phyloP scores from a whole-genome alignment of 2,113 vertebrate species.

The Entelurus aequoreus region DNA sequence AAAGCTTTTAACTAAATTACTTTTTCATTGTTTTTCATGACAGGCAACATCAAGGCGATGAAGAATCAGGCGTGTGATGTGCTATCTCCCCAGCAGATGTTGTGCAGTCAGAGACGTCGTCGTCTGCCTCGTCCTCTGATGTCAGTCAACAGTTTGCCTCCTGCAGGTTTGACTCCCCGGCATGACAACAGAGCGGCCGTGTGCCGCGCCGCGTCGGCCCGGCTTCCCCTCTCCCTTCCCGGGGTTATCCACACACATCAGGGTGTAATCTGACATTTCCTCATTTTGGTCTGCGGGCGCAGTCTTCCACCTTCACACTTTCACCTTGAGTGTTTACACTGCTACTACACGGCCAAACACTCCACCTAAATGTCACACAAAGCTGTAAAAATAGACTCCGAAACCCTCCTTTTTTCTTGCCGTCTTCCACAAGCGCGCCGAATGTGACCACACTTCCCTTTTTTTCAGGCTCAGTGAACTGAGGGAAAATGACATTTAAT shows the following conservation, averaged over 20 bases:
- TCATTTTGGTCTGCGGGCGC: slow-evolving; percentile 34
- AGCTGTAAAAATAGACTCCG: slow-evolving; percentile 16
- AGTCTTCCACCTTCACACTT: slow-evolving; percentile 41
- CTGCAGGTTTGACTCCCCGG: slow-evolving; percentile 46
- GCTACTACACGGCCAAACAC: not conserved
- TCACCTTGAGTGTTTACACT: slow-evolving; percentile 41
- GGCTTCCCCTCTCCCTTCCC: slow-evolving; percentile 26
- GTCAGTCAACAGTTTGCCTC: slow-evolving; percentile 50
- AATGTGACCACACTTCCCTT: slow-evolving; percentile 60
- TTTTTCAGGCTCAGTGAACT: slow-evolving; percentile 77
- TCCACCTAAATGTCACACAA: slow-evolving; percentile 21
- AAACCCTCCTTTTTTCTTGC: slow-evolving; percentile 20
- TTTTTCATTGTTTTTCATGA: too few relatives aligned
- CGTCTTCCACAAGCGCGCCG: slow-evolving; percentile 26
- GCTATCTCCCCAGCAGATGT: not conserved
- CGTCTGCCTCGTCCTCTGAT: slow-evolving; percentile 48
- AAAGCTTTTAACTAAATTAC: too few relatives aligned
- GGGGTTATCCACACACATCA: slow-evolving; percentile 48
- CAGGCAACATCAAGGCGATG: too few relatives aligned
- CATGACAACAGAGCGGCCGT: slow-evolving; percentile 40
- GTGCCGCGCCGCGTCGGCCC: slow-evolving; percentile 34
- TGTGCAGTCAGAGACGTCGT: not conserved
- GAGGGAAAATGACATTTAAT: slow-evolving; percentile 88
- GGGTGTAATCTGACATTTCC: slow-evolving; percentile 43
- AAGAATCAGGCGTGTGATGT: too few relatives aligned